These are phyloP conservation scores for Gobiocypris rarus DNA, from an alignment of 2,113 vertebrate species.

Conservation along the genomic window DNA sequence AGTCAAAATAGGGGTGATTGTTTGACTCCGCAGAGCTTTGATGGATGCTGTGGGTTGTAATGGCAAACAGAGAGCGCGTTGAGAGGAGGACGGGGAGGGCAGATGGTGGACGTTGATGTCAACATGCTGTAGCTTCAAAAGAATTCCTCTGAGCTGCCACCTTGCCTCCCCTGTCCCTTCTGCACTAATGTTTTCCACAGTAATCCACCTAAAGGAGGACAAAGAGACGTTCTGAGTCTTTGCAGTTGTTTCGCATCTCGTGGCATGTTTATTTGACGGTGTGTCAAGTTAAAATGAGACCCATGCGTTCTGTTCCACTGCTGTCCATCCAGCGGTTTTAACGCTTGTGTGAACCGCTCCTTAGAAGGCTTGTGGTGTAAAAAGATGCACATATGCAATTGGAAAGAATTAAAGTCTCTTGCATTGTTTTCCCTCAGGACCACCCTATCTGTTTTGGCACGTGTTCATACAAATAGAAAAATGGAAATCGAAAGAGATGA, in stretches of 20 bases:
- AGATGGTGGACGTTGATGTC: constrained; percentile 22
- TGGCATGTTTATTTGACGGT: background rate
- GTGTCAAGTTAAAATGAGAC: background rate
- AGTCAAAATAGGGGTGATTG: constrained; percentile 3
- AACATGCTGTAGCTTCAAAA: constrained; percentile 52
- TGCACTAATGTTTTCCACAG: constrained; percentile 44
- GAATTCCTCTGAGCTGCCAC: constrained; percentile 49
- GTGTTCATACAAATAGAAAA: constrained; percentile 1
- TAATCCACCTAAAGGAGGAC: background rate
- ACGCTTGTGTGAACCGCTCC: background rate
- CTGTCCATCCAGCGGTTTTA: background rate
- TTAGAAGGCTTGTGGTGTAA: background rate
- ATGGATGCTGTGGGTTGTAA: constrained; percentile 34
- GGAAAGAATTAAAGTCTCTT: constrained; percentile 45
- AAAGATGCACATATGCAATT: constrained; percentile 6
- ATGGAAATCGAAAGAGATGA: background rate
- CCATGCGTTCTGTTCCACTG: background rate
- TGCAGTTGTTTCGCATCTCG: background rate
- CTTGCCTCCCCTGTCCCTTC: background rate
- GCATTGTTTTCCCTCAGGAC: constrained; percentile 39
- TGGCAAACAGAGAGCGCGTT: constrained; percentile 44
- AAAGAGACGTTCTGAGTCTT: background rate
- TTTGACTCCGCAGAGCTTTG: constrained; percentile 37
- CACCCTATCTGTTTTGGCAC: constrained; percentile 12
- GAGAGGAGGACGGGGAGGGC: constrained; percentile 25